Conservation (phyloP, 1,140 invertebrate species). For the Cotesia vestalis region DNA sequence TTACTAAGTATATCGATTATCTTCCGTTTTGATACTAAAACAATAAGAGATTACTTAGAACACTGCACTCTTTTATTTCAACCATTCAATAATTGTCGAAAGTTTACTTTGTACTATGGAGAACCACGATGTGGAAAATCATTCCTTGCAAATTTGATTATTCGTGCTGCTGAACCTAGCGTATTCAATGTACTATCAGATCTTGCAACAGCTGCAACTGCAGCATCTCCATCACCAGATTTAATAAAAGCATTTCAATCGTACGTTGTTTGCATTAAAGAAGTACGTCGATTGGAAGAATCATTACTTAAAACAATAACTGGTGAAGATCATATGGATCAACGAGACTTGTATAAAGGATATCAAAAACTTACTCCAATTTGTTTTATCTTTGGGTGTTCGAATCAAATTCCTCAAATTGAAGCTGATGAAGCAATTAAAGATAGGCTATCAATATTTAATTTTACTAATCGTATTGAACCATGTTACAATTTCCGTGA, state of each 20-base stretch:
- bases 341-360: slow-evolving; percentile 7
- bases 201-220: neutral
- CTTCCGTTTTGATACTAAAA: neutral
- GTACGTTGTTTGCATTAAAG: slow-evolving; percentile 6
- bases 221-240: slow-evolving; percentile 7
- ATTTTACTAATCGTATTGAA: slow-evolving; percentile 14
- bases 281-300: neutral
- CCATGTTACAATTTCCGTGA: slow-evolving; percentile 5
- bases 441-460: slow-evolving; percentile 2
- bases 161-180: slow-evolving; percentile 9
- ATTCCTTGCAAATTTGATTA: neutral
- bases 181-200: slow-evolving; percentile 7
- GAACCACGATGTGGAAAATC: slow-evolving; percentile 8
- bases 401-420: neutral
- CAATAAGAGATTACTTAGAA: neutral
- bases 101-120: neutral
- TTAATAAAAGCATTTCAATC: slow-evolving; percentile 6
- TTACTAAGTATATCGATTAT: neutral
- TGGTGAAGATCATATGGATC: slow-evolving; percentile 10
- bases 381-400: slow-evolving; percentile 5
- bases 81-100: slow-evolving; percentile 5
- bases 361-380: slow-evolving; percentile 7
- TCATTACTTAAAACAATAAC: slow-evolving; percentile 4
- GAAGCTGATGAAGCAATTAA: slow-evolving; percentile 8
- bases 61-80: neutral